These are phyloP conservation scores for Scaptomyza pallida DNA, from an alignment of 1,140 invertebrate species.

Conservation along the genomic window DNA sequence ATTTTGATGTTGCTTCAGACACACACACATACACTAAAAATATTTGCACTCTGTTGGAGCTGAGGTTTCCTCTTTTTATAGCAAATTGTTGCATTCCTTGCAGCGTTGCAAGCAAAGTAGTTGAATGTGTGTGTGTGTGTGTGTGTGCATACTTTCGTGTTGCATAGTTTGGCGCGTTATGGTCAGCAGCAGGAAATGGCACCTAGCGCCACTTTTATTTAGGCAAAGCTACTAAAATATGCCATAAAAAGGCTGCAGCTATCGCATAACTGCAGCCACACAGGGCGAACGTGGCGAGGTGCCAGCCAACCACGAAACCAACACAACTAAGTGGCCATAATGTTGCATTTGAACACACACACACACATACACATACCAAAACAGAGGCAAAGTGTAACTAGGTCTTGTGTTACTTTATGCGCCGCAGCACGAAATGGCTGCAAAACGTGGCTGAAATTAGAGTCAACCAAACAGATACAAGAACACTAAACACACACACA, in stretches of 20 bases:
- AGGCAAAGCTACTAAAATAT: slow-evolving; percentile 72
- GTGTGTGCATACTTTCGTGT: slow-evolving; percentile 20
- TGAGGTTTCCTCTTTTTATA: slow-evolving; percentile 70
- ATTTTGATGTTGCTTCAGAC: slow-evolving; percentile 39
- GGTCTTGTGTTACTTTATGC: slow-evolving; percentile 66
- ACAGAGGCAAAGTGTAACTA: slow-evolving; percentile 51
- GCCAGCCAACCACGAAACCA: slow-evolving; percentile 26
- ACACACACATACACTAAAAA: slow-evolving; percentile 1
- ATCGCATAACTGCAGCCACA: slow-evolving; percentile 73
- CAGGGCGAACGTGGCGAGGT: slow-evolving; percentile 11
- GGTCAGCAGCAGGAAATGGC: slow-evolving; percentile 56
- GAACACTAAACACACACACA: slow-evolving; percentile 19
- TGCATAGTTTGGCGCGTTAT: slow-evolving; percentile 57
- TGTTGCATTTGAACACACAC: slow-evolving; percentile 57
- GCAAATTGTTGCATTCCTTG: slow-evolving; percentile 73
- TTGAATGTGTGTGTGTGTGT: slow-evolving; percentile 6
- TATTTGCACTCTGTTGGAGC: slow-evolving; percentile 39
- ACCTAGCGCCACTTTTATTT: slow-evolving; percentile 61
- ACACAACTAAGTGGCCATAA: slow-evolving; percentile 65
- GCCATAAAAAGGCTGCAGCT: slow-evolving; percentile 70
- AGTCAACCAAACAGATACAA: slow-evolving; percentile 42
- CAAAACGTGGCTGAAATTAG: slow-evolving; percentile 58
- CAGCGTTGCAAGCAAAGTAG: slow-evolving; percentile 21
- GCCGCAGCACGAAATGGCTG: slow-evolving; percentile 31
- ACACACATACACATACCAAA: slow-evolving; percentile 18